Percentiles rank a stretch among this genome's conserved stretches.
phyloP scores from a whole-genome alignment of 2,113 vertebrate genomes.

The Sprattus sprattus region DNA sequence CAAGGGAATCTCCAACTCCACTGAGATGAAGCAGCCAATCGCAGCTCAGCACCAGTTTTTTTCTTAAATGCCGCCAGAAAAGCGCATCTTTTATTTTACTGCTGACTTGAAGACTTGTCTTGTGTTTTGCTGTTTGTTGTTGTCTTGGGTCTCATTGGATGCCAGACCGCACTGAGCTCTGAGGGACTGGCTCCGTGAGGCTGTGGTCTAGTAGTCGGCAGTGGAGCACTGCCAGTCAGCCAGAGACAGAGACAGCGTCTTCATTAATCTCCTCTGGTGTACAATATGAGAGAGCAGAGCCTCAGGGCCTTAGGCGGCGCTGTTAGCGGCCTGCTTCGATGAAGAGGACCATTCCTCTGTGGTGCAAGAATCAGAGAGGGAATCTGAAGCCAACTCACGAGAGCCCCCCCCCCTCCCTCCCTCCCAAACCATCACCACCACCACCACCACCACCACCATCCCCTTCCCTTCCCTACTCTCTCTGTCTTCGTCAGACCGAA shows the following conservation, averaged over 20 bases:
- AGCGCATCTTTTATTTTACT: neutral
- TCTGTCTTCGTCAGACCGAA: conserved; percentile 30
- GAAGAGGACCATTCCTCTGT: too few species aligned
- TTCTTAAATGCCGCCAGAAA: neutral
- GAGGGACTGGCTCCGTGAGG: neutral
- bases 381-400: too few species aligned
- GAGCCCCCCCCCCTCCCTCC: too few species aligned
- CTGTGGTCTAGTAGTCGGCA: neutral
- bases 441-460: conserved; percentile 28
- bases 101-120: neutral
- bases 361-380: too few species aligned
- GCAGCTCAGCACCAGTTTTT: neutral
- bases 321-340: neutral
- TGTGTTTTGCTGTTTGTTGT: neutral
- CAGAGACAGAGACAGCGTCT: neutral
- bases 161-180: neutral
- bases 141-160: neutral
- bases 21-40: neutral
- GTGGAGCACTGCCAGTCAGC: neutral
- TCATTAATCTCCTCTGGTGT: neutral
- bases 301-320: conserved; percentile 13
- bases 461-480: conserved; percentile 36
- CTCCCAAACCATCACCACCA: neutral
- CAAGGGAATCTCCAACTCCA: neutral
- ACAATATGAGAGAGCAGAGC: neutral